phyloP scores from a whole-genome alignment of 2,113 vertebrate genomes.

The Daboia siamensis region DNA sequence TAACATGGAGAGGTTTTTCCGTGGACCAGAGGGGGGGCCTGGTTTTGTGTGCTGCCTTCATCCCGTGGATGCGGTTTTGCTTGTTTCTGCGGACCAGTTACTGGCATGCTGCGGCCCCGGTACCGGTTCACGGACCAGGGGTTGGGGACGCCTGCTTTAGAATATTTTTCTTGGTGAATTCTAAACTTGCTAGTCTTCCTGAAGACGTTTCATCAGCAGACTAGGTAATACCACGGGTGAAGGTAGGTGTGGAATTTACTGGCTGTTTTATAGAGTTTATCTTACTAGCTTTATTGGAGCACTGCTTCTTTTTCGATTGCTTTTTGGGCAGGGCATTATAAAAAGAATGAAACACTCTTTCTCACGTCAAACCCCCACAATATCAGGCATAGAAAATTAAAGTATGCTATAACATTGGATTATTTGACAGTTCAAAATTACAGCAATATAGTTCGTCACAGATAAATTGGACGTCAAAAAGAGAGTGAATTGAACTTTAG shows the following conservation, averaged over 20 bases:
- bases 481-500: neutral
- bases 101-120: rapidly evolving
- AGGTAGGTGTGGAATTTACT: neutral
- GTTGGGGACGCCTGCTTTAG: neutral
- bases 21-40: no score
- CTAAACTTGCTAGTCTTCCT: neutral
- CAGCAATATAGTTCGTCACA: neutral
- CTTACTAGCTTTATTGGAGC: neutral
- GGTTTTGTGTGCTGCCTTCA: no score
- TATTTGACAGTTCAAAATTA: neutral
- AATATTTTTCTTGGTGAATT: neutral
- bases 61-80: no score
- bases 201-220: neutral
- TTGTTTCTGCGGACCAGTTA: no score
- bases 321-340: neutral
- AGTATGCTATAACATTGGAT: neutral
- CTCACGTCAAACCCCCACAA: neutral
- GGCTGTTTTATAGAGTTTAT: neutral
- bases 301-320: neutral
- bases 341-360: neutral
- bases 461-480: neutral
- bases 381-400: neutral
- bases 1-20: no score
- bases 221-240: neutral
- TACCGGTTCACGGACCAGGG: no score